phyloP scores from a whole-genome alignment of 2,797 vertebrate genomes.

The Emys orbicularis region DNA sequence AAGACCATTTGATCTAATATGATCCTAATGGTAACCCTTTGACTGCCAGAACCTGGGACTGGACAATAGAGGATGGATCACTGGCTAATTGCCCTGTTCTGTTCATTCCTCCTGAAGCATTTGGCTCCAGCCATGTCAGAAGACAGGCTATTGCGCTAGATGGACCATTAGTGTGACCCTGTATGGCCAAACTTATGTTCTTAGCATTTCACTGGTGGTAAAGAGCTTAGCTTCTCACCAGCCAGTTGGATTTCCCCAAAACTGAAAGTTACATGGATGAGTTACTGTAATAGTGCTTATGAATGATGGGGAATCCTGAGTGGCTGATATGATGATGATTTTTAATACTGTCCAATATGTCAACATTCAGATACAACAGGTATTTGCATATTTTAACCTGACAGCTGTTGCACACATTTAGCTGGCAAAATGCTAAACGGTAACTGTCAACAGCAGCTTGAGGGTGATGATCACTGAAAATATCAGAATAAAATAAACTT shows the following conservation, averaged over 20 bases:
- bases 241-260: not conserved
- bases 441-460: not conserved
- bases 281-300: not conserved
- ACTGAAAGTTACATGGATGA: not conserved
- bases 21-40: not conserved
- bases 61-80: not conserved
- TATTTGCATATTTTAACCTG: not conserved
- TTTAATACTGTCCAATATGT: rapidly evolving
- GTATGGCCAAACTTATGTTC: not conserved
- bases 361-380: not conserved
- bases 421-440: not conserved
- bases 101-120: not conserved
- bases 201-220: not conserved
- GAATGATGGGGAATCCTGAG: not conserved
- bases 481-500: not conserved
- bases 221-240: not conserved
- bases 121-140: not conserved
- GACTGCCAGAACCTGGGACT: not conserved
- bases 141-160: not conserved
- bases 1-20: conserved; percentile 43
- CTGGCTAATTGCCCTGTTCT: not conserved
- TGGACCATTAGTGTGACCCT: not conserved
- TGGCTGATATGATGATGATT: not conserved
- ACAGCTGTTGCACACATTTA: not conserved
- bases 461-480: not conserved